Percentiles rank a stretch among this genome's conserved stretches.
These are phyloP conservation scores for Chloroceryle aenea DNA, from an alignment of 2,113 vertebrate species.

Conservation along the genomic window DNA sequence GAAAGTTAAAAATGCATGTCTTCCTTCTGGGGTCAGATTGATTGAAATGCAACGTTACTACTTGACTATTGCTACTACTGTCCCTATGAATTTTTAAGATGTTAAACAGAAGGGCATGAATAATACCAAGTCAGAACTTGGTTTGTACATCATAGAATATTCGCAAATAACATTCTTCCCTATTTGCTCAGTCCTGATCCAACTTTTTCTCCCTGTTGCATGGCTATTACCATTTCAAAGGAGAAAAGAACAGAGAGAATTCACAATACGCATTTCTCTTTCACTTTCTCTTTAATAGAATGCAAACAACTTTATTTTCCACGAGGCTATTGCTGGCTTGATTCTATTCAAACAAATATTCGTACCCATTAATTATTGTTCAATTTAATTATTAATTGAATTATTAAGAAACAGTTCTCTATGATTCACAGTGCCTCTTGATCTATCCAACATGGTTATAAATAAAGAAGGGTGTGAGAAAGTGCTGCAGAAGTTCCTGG, in stretches of 20 bases:
- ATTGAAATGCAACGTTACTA: not conserved
- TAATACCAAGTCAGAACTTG: not conserved
- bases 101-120: not conserved
- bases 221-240: slow-evolving; percentile 40
- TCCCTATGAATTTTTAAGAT: not conserved
- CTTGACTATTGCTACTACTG: not conserved
- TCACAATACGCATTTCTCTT: slow-evolving; percentile 11
- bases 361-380: slow-evolving; percentile 38
- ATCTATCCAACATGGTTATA: not conserved
- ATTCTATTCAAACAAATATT: slow-evolving; percentile 45
- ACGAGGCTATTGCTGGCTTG: not conserved
- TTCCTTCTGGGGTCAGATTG: not conserved
- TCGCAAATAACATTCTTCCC: not conserved
- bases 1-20: not conserved
- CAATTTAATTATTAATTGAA: slow-evolving; percentile 32
- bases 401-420: not conserved
- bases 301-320: slow-evolving; percentile 24
- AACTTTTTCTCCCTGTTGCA: not conserved
- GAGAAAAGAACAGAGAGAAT: slow-evolving; percentile 20
- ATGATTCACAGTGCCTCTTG: not conserved
- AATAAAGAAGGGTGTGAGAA: not conserved
- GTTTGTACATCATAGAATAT: not conserved
- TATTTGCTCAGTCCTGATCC: slow-evolving; percentile 3
- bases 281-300: not conserved
- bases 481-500: not conserved